Conservation (phyloP, 2,113 vertebrate genomes). For the Gasterosteus nipponicus region DNA sequence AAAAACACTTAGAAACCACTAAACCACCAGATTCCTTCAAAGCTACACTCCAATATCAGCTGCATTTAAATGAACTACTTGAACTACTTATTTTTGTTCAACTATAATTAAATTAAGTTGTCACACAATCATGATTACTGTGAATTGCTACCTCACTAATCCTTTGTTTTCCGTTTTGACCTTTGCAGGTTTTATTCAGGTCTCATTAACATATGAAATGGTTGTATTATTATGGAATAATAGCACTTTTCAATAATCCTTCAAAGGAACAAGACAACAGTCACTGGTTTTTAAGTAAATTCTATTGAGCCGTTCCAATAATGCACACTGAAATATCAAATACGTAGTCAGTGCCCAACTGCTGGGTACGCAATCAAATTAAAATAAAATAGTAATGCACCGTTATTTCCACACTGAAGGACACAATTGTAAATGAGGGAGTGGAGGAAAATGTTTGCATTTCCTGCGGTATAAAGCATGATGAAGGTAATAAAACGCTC, state of each 20-base stretch:
- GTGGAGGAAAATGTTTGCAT: background rate
- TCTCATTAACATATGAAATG: constrained; percentile 19
- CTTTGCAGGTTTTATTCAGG: constrained; percentile 13
- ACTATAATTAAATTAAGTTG: background rate
- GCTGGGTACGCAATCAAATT: background rate
- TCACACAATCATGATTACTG: constrained; percentile 17
- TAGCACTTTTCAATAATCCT: background rate
- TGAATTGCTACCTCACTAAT: constrained; percentile 10
- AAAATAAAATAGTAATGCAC: background rate
- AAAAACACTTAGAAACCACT: background rate
- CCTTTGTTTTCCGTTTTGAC: constrained; percentile 5
- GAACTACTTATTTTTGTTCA: background rate
- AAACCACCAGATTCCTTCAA: background rate
- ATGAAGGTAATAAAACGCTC: too few relatives aligned
- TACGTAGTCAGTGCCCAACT: background rate
- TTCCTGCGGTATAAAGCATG: too few relatives aligned
- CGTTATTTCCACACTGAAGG: background rate
- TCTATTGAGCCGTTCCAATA: background rate
- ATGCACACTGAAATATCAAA: background rate
- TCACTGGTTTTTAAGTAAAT: background rate
- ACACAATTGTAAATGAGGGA: background rate
- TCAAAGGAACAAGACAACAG: background rate
- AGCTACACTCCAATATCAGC: background rate
- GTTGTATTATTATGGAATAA: constrained; percentile 20
- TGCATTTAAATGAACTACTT: background rate